A percentile compares a stretch with the other conserved stretches of the same genome.
Evolutionary conservation across 2,113 vertebrate species (phyloP).

Genomic region (Perca schrenkii): DNA sequence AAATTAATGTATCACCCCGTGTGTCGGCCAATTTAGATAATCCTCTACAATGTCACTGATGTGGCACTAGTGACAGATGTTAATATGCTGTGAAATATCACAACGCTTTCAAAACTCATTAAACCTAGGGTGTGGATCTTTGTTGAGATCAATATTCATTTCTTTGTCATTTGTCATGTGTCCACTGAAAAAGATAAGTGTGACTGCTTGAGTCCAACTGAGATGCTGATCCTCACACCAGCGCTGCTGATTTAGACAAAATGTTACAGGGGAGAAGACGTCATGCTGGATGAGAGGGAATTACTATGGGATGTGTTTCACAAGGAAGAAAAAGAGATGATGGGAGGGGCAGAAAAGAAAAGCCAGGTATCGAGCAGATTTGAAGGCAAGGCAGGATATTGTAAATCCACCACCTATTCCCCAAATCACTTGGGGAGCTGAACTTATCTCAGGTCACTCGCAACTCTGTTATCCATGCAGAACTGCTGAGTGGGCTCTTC

Average conservation of each 20-base stretch:
- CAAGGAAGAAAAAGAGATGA: neutral
- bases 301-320: neutral
- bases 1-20: conserved; percentile 34
- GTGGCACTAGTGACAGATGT: conserved; percentile 36
- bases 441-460: conserved; percentile 54
- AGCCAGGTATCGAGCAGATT: conserved; percentile 20
- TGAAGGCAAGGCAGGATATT: conserved; percentile 19
- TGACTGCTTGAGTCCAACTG: neutral
- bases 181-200: conserved; percentile 42
- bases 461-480: conserved; percentile 40
- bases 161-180: conserved; percentile 45
- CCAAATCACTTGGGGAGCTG: conserved; percentile 27
- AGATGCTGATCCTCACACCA: conserved; percentile 23
- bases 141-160: conserved; percentile 60
- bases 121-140: conserved; percentile 43
- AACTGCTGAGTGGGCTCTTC: conserved; percentile 62
- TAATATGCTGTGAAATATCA: conserved; percentile 58
- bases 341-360: neutral
- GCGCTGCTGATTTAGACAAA: conserved; percentile 42
- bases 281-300: conserved; percentile 1
- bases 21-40: conserved; percentile 46
- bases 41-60: conserved; percentile 33
- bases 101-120: conserved; percentile 60
- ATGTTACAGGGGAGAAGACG: neutral
- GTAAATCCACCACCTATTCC: conserved; percentile 44